These are phyloP conservation scores for Cephus runcator DNA, from an alignment of 2,888 invertebrate species.

Conservation along the genomic window DNA sequence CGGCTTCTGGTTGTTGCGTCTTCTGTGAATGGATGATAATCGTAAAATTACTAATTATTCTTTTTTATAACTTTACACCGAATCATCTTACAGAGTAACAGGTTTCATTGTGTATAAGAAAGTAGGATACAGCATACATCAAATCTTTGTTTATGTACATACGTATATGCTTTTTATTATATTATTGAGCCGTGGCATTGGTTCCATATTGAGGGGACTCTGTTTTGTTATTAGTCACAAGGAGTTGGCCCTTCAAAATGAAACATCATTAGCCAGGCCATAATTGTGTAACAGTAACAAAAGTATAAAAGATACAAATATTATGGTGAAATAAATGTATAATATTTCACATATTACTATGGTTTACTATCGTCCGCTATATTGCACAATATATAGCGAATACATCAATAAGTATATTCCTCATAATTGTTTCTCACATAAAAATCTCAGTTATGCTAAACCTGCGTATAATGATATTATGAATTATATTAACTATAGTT, in stretches of 20 bases:
- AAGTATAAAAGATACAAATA: background rate
- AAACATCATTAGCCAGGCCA: background rate
- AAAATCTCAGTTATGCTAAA: background rate
- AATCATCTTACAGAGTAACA: background rate
- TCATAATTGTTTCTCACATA: background rate
- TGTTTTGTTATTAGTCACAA: background rate
- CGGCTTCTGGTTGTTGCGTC: background rate
- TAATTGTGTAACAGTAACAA: background rate
- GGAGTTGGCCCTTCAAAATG: background rate
- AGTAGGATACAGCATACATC: background rate
- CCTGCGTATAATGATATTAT: background rate
- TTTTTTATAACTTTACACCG: too few species aligned
- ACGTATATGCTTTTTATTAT: background rate
- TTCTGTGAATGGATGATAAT: background rate
- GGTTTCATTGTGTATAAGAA: background rate
- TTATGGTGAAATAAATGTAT: background rate
- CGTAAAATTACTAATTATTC: background rate
- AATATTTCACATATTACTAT: background rate
- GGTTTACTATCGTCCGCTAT: background rate
- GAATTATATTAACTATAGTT: background rate
- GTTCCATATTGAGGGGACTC: background rate
- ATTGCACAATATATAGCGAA: background rate
- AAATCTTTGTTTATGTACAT: background rate
- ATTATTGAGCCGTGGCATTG: background rate
- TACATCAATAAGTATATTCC: background rate